phyloP scores from a whole-genome alignment of 2,888 invertebrate species.

The Diaprepes abbreviatus region DNA sequence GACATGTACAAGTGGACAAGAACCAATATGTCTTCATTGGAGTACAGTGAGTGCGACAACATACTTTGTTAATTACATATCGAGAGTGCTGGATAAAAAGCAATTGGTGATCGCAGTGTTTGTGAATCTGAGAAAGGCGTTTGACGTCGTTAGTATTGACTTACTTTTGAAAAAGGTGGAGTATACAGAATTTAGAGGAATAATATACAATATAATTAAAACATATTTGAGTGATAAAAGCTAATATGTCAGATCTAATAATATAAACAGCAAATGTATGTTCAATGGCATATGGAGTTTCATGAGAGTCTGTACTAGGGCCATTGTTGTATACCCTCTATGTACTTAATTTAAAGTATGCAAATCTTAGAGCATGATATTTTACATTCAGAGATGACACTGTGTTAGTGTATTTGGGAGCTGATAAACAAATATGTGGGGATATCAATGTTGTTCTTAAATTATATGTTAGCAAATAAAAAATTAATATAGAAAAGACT shows the following conservation, averaged over 20 bases:
- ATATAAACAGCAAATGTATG: background rate
- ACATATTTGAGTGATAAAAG: background rate
- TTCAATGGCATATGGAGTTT: background rate
- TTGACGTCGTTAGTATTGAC: conserved; percentile 35
- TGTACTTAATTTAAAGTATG: background rate
- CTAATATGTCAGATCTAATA: background rate
- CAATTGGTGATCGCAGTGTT: conserved; percentile 24
- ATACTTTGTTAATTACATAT: conserved; percentile 30
- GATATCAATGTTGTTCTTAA: background rate
- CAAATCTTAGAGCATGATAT: background rate
- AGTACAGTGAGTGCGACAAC: conserved; percentile 21
- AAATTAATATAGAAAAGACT: background rate
- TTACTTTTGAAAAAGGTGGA: conserved; percentile 14
- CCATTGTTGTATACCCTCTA: background rate
- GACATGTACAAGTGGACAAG: background rate
- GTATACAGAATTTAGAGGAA: background rate
- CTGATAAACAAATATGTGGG: background rate
- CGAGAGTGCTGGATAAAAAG: conserved; percentile 25
- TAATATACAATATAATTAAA: background rate
- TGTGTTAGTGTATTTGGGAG: background rate
- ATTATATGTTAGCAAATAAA: background rate
- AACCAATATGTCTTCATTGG: conserved; percentile 31
- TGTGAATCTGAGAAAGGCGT: conserved; percentile 40
- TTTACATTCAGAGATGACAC: background rate
- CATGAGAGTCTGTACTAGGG: background rate